Evolutionary conservation across 2,113 vertebrate genomes (phyloP).

Genomic region (Todiramphus saurophagus): DNA sequence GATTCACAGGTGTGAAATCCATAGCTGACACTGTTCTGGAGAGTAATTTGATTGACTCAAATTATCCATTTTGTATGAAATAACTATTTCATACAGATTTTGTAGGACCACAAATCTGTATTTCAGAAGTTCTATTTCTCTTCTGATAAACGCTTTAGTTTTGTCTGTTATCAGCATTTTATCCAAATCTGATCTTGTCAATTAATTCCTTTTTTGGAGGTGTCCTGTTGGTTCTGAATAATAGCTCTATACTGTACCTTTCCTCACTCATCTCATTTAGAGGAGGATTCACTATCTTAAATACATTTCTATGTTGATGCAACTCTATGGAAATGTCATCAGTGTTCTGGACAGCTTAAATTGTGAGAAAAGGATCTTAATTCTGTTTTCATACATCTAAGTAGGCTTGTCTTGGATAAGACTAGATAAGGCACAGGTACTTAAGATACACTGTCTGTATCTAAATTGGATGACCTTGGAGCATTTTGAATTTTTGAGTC

Average conservation of each 20-base stretch:
- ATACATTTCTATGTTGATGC: neutral
- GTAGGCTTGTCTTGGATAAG: neutral
- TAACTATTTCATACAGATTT: neutral
- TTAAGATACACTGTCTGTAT: rapidly evolving
- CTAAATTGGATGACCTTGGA: rapidly evolving
- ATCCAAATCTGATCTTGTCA: neutral
- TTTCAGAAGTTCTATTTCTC: neutral
- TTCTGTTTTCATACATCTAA: neutral
- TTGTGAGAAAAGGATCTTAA: neutral
- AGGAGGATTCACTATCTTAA: neutral
- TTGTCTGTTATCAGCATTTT: neutral
- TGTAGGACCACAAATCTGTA: neutral
- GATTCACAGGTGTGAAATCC: neutral
- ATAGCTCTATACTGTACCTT: neutral
- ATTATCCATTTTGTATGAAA: neutral
- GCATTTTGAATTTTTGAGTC: neutral
- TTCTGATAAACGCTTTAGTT: neutral
- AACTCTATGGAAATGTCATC: rapidly evolving
- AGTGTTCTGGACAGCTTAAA: neutral
- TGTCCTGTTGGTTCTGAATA: neutral
- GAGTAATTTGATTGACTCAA: rapidly evolving
- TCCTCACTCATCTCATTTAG: neutral
- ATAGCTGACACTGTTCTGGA: neutral
- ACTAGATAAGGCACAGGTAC: neutral
- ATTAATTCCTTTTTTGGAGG: rapidly evolving